These are phyloP conservation scores for Lontra canadensis DNA, from an alignment of 2,113 vertebrate species.

Conservation along the genomic window DNA sequence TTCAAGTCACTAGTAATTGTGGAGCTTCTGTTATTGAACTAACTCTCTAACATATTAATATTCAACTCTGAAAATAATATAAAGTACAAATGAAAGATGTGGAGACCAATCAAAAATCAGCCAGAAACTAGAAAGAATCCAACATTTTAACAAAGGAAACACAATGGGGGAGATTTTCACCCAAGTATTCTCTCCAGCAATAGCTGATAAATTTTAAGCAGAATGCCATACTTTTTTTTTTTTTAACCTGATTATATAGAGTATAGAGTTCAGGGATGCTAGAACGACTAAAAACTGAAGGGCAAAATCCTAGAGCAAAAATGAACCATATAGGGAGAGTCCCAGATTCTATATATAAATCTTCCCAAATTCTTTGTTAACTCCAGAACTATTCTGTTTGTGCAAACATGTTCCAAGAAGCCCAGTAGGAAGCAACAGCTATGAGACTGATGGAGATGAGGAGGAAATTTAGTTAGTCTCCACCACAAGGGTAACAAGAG, in stretches of 20 bases:
- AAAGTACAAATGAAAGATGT: background rate
- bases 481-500: background rate
- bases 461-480: background rate
- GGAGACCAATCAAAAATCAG: background rate
- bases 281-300: background rate
- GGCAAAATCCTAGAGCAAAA: background rate
- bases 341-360: background rate
- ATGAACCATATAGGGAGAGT: background rate
- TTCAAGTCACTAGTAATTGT: background rate
- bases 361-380: background rate
- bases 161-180: background rate
- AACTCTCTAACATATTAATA: background rate
- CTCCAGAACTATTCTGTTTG: background rate
- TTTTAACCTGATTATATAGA: background rate
- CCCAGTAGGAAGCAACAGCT: background rate
- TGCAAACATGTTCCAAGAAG: background rate
- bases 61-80: background rate
- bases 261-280: background rate
- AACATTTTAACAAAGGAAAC: background rate
- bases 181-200: background rate
- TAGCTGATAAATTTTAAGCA: background rate
- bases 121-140: background rate
- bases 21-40: background rate
- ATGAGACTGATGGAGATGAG: background rate
- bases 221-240: background rate